Conservation (phyloP, 2,888 invertebrate species). For the Autographa gamma region DNA sequence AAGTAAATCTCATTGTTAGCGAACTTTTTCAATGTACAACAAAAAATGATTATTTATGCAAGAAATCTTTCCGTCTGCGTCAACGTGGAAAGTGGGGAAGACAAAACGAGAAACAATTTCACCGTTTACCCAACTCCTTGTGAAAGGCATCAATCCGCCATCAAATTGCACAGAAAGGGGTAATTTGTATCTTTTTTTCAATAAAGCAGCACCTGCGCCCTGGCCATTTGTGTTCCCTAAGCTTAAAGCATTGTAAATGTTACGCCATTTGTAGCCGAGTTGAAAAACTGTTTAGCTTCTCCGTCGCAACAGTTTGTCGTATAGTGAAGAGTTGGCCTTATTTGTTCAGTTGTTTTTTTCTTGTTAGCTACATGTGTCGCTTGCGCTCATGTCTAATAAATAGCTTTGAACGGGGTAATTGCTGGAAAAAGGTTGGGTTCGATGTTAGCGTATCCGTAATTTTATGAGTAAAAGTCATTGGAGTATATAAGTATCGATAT, state of each 20-base stretch:
- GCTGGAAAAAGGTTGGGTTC: slow-evolving; percentile 11
- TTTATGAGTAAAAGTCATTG: slow-evolving; percentile 4
- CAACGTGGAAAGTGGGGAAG: slow-evolving; percentile 48
- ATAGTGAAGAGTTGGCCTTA: slow-evolving; percentile 59
- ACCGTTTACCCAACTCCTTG: slow-evolving; percentile 50
- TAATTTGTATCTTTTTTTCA: slow-evolving; percentile 88
- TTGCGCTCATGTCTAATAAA: slow-evolving; percentile 32
- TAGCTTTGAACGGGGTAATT: slow-evolving; percentile 26
- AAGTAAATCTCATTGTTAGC: slow-evolving; percentile 38
- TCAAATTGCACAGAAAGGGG: slow-evolving; percentile 80
- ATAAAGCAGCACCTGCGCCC: slow-evolving; percentile 86
- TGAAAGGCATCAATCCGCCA: slow-evolving; percentile 74
- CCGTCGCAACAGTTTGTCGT: slow-evolving; percentile 76
- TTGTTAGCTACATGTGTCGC: slow-evolving; percentile 38
- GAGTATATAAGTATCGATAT: background rate
- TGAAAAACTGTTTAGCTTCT: slow-evolving; percentile 84
- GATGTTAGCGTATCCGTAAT: background rate
- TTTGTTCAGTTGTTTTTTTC: slow-evolving; percentile 50
- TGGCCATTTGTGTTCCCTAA: slow-evolving; percentile 81
- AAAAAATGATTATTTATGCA: slow-evolving; percentile 44
- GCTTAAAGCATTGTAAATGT: slow-evolving; percentile 86
- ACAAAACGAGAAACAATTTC: slow-evolving; percentile 62
- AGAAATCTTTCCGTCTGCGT: slow-evolving; percentile 32
- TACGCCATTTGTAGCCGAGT: slow-evolving; percentile 85
- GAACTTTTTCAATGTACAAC: slow-evolving; percentile 34